Evolutionary conservation across 2,797 vertebrate genomes (phyloP).

Genomic region (Sardinella longiceps): DNA sequence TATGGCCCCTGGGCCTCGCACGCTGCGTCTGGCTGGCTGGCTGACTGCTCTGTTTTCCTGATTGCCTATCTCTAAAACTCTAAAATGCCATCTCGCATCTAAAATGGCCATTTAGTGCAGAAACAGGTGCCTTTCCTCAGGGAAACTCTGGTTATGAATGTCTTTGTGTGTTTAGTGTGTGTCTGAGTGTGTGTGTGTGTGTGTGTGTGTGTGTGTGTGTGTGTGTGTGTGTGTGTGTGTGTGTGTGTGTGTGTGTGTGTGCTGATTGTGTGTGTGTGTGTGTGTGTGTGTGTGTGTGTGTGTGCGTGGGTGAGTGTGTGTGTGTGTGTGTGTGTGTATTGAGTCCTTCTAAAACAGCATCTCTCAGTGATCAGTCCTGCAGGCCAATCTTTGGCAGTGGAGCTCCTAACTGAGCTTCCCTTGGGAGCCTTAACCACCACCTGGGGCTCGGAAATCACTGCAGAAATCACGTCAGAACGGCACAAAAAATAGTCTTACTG

Average conservation of each 20-base stretch:
- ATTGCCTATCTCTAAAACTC: too few relatives aligned
- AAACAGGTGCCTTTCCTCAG: neutral
- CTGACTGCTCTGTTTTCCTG: too few relatives aligned
- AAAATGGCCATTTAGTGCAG: neutral
- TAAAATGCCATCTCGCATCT: neutral
- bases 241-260: neutral
- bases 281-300: neutral
- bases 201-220: neutral
- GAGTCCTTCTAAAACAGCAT: neutral
- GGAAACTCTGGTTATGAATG: neutral
- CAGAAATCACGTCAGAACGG: neutral
- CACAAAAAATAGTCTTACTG: neutral
- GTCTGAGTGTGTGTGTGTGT: too few relatives aligned
- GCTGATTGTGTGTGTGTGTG: neutral
- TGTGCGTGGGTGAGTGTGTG: neutral
- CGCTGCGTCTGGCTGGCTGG: too few relatives aligned
- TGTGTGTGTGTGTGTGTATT: neutral
- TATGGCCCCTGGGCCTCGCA: too few relatives aligned
- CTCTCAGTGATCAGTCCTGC: neutral
- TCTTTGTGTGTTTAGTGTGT: neutral
- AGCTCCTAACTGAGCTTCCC: neutral
- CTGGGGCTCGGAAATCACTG: neutral
- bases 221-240: neutral
- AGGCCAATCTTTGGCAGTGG: neutral
- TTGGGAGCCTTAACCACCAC: neutral